Evolutionary conservation across 2,888 invertebrate genomes (phyloP).

Genomic region (Tinea pellionella): DNA sequence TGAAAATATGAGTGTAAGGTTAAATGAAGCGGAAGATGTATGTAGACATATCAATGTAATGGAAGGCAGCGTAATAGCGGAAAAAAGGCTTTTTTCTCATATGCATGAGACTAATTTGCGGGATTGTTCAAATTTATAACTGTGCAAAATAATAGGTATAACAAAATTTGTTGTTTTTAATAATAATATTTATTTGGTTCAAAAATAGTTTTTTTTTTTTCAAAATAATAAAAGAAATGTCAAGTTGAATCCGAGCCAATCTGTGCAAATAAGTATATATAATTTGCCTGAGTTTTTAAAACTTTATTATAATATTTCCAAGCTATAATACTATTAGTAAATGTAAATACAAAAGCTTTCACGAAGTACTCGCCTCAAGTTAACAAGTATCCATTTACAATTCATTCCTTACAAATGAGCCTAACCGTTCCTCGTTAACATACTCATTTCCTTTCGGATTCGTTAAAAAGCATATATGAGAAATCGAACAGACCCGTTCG

Average conservation of each 20-base stretch:
- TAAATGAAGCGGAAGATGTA: neutral
- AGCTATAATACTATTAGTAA: neutral
- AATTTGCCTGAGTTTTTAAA: no score
- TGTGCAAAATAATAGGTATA: neutral
- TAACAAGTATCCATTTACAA: conserved; percentile 17
- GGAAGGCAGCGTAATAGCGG: neutral
- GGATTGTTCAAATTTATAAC: neutral
- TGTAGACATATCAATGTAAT: neutral
- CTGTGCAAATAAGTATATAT: no score
- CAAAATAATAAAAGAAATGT: no score
- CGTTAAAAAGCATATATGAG: conserved; percentile 11
- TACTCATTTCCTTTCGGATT: conserved; percentile 18
- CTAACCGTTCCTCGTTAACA: conserved; percentile 17
- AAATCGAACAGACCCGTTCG: conserved; percentile 9
- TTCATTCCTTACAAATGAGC: conserved; percentile 18
- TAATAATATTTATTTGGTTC: no score
- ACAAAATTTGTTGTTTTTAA: no score
- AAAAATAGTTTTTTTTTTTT: no score
- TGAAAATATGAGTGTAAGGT: no score
- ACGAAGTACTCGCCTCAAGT: neutral
- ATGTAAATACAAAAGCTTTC: neutral
- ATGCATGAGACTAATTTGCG: neutral
- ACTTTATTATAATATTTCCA: no score
- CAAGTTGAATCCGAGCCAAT: no score
- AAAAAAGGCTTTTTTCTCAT: neutral